Evolutionary conservation across 2,888 invertebrate species (phyloP), one percentile per base, ranked within the genome.

Genomic region (Bombyx huttoni): DNA sequence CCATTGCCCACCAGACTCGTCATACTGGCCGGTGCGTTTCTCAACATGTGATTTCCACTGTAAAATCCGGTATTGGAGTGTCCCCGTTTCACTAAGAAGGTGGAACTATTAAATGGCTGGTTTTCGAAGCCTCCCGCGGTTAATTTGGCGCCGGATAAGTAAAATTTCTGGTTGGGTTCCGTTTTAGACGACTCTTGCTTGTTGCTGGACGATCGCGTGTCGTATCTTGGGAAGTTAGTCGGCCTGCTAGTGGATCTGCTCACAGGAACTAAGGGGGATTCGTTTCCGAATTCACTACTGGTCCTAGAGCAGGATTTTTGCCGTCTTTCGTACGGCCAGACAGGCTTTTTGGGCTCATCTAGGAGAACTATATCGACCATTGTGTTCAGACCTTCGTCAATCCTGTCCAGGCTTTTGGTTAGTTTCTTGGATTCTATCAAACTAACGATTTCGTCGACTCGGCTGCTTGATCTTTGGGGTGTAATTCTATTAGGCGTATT

Each of bases 381-480:
- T 0, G 93, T 90, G 64, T 93, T 91, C 33, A 94, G 73, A 13
- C 94, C 92, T 70, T 91, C 91, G 67, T 94, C 94, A 47, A 95
- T 92, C 53, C 94, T 89, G 60, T 96, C 95, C 49, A 95, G 77
- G 59, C 95, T 95, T 77, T 95, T 95, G 0, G 94, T 92, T 48
- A 92, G 73, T 51, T 91, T 89, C 51, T 90, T 89, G 1, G 91
- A 90, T 68, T 91, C 91, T 50, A 91, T 82, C 34, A 91, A 81
- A 49, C 83, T 91, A 0, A 88, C 83, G 50, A 88, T 87, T 75
- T 89, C 87, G 57, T 87, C 88, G 1, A 87, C 87, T 7, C 84
- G 73, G 54, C 70, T 87, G 52, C 78, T 80, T 24, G 24, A 78
- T 57, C 71, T 71, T 58, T 79, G 80, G 52, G 65, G 79, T 52